Evolutionary conservation across 1,140 invertebrate genomes (phyloP).

Genomic region (Fopius arisanus): DNA sequence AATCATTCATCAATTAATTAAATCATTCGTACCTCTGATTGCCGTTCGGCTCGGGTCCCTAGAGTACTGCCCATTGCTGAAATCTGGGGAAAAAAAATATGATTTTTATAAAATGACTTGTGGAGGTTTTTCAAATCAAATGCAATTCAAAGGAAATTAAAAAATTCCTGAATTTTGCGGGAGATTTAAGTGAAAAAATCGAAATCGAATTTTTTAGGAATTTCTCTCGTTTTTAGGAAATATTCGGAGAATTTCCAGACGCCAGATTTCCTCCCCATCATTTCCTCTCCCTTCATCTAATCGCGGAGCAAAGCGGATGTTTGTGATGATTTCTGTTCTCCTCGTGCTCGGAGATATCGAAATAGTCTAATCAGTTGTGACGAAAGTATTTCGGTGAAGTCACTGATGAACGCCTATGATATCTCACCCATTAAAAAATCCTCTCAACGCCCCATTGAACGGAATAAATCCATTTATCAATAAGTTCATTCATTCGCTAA

Average conservation of each 20-base stretch:
- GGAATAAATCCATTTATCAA: too few species aligned
- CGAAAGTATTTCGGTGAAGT: neutral
- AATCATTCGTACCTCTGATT: neutral
- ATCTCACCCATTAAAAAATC: neutral
- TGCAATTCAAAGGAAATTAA: too few species aligned
- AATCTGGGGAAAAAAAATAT: neutral
- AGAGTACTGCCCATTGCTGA: neutral
- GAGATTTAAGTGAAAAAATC: too few species aligned
- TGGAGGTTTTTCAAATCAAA: too few species aligned
- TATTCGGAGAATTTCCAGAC: neutral
- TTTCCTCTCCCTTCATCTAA: conserved; percentile 34
- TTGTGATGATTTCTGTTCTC: conserved; percentile 39
- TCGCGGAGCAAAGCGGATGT: conserved; percentile 45
- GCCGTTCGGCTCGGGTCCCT: neutral
- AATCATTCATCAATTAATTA: neutral
- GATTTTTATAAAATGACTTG: too few species aligned
- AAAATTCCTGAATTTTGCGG: too few species aligned
- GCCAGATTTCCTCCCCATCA: conserved; percentile 18
- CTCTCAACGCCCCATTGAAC: neutral
- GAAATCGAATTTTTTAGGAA: too few species aligned
- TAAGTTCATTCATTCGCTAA: too few species aligned
- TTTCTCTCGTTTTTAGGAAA: too few species aligned
- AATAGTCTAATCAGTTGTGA: conserved; percentile 16
- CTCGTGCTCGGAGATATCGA: neutral
- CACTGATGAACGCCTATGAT: neutral